phyloP scores from a whole-genome alignment of 2,113 vertebrate genomes.

The Mola mola region DNA sequence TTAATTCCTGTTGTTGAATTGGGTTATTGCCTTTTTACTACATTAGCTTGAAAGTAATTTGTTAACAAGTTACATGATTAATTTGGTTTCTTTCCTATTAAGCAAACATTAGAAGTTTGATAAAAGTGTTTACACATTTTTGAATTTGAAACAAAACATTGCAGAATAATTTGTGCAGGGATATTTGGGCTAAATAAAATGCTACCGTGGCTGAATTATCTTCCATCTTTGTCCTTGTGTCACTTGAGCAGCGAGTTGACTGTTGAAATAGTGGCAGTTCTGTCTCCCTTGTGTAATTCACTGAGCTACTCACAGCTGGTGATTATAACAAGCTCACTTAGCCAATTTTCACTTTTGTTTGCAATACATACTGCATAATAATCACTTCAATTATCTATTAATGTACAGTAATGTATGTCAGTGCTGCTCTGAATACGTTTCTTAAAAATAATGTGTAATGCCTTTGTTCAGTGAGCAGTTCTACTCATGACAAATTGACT shows the following conservation, averaged over 20 bases:
- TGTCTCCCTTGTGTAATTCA: conserved; percentile 21
- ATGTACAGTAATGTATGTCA: conserved; percentile 41
- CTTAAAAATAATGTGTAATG: conserved; percentile 15
- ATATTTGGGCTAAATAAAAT: neutral
- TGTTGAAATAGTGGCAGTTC: conserved; percentile 9
- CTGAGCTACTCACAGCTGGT: conserved; percentile 13
- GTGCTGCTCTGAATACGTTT: conserved; percentile 8
- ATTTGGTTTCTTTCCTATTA: conserved; percentile 5
- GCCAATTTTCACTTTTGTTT: conserved; percentile 39
- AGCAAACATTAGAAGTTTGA: neutral
- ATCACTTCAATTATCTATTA: conserved; percentile 26
- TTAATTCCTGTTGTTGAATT: neutral
- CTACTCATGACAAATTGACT: conserved; percentile 46
- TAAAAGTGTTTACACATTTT: neutral
- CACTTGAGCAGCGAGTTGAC: conserved; percentile 11
- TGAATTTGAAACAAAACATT: no score
- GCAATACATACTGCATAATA: conserved; percentile 34
- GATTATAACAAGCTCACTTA: conserved; percentile 19
- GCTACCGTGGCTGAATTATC: neutral
- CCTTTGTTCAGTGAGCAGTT: conserved; percentile 33
- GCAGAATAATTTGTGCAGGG: neutral
- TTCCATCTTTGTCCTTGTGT: conserved; percentile 7
- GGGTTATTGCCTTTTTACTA: neutral
- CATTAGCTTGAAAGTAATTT: conserved; percentile 14
- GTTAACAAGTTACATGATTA: neutral